phyloP scores from a whole-genome alignment of 2,113 vertebrate species.

The Diphyllodes magnificus region DNA sequence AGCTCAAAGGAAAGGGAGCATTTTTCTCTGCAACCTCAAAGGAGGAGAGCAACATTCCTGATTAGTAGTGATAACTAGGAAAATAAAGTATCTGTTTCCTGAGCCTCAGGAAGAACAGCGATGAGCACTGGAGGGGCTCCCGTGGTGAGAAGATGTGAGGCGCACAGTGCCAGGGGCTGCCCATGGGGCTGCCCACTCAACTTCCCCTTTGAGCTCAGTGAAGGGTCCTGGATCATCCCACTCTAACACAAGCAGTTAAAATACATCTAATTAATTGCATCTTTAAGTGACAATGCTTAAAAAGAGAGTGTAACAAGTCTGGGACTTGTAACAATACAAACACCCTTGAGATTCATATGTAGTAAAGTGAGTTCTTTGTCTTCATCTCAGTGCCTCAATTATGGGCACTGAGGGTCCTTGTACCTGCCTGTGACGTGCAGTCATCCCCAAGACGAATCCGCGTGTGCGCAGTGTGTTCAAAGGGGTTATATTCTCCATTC shows the following conservation, averaged over 20 bases:
- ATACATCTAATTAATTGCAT: neutral
- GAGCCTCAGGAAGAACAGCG: neutral
- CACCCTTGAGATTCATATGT: neutral
- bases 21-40: neutral
- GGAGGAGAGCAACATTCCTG: neutral
- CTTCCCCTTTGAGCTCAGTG: neutral
- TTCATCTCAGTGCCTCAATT: neutral
- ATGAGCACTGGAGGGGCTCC: neutral
- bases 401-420: neutral
- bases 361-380: neutral
- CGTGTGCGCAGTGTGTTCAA: neutral
- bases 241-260: neutral
- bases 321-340: neutral
- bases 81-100: neutral
- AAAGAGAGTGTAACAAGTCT: neutral
- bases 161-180: neutral
- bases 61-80: neutral
- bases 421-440: neutral
- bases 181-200: neutral
- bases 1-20: neutral
- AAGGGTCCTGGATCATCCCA: neutral
- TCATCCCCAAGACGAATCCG: rapidly evolving
- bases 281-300: neutral
- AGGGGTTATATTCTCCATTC: neutral
- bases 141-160: neutral